Base-by-base conservation (phyloP, 1,140 invertebrate species). In the Rhynchophorus ferrugineus region DNA sequence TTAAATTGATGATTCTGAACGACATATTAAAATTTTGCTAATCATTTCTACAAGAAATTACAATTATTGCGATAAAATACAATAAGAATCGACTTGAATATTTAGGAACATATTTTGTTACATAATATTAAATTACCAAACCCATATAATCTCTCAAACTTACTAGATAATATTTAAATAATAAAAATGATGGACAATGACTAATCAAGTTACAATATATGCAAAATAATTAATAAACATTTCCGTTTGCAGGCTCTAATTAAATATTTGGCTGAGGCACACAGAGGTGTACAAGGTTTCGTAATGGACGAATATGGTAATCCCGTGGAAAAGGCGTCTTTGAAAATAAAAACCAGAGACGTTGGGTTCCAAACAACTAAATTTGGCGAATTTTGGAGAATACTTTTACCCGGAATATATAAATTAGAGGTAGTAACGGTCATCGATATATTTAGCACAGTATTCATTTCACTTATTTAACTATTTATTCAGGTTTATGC, bases 331-430 rank as follows among this genome's bases (percentile, higher is more conserved):
- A 84, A 85, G 44, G 91, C 88, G 13, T 80, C 81, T 1, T 69
- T 97, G 22, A 89, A 88, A 66, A 80, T 95, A 2, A 90, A 89
- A 71, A 81, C 83, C 0, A 79, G 90, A 21, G 87, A 93, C 65
- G 87, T 94, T 48, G 85, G 85, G 13, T 93, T 91, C 69, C 84
- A 86, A 63, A 89, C 87, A 3, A 93, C 89, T 1, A 87, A 89
- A 69, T 87, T 91, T 60, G 91, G 91, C n/a, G 91, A 95, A 73
- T 95, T 91, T 72, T 94, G 90, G 90, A 78, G 89, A 54, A 85
- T 93, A 24, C 71, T 93, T 3, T 61, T 92, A 36, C 90, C 90
- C 1, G 90, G 90, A 61, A 73, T 80, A 29, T 92, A 94, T 69
- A 84, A 81, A 60, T 67, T 93, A 17, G 85, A 92, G 75, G 89